Conservation (phyloP, 1,140 invertebrate genomes). For the Octopus sinensis region DNA sequence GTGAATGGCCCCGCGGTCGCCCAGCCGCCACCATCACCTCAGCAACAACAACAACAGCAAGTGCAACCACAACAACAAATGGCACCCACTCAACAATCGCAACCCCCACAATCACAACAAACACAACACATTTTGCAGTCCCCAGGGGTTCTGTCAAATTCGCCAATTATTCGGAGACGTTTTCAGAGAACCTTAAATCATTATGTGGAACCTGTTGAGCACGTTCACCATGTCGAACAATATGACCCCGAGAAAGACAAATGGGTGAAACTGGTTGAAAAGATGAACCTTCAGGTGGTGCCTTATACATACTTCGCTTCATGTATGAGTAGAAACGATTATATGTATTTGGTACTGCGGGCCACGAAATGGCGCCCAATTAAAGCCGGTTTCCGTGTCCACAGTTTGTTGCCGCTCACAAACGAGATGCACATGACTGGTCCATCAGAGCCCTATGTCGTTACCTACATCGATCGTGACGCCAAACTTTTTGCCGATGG, state of each 20-base stretch:
- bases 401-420: neutral
- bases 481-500: neutral
- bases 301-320: neutral
- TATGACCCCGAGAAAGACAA: slow-evolving; percentile 1
- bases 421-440: neutral
- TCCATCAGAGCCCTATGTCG: neutral
- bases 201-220: slow-evolving; percentile 7
- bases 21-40: no score
- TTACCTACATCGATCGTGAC: neutral
- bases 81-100: neutral
- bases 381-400: neutral
- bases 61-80: neutral
- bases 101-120: neutral
- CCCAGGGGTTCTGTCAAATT: neutral
- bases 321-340: slow-evolving; percentile 2
- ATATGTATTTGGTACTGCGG: neutral
- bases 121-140: neutral
- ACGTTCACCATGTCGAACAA: slow-evolving; percentile 1
- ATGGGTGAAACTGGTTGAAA: slow-evolving; percentile 1
- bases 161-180: neutral
- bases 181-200: neutral
- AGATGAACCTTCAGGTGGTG: slow-evolving; percentile 1
- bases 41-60: no score
- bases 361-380: neutral
- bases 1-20: no score